Evolutionary conservation across 2,797 vertebrate genomes (phyloP).

Genomic region (Bradypus variegatus): DNA sequence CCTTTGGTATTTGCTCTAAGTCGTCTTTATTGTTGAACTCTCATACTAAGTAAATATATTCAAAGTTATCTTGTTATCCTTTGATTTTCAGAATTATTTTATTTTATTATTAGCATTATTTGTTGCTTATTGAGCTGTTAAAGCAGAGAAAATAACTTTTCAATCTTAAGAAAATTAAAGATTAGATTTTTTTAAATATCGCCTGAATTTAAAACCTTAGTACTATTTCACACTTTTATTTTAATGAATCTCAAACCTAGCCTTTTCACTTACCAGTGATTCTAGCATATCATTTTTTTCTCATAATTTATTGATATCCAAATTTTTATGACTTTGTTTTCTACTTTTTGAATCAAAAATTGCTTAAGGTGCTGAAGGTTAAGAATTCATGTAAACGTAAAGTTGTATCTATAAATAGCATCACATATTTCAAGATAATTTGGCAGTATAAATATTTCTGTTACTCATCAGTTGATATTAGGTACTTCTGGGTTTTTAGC

Average conservation of each 20-base stretch:
- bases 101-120: slow-evolving; percentile 24
- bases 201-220: slow-evolving; percentile 26
- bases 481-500: slow-evolving; percentile 2
- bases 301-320: background rate
- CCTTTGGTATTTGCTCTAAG: background rate
- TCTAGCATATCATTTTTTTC: background rate
- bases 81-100: slow-evolving; percentile 8
- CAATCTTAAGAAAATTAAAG: slow-evolving; percentile 18
- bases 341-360: slow-evolving; percentile 45
- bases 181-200: background rate
- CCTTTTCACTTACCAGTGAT: background rate
- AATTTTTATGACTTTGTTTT: slow-evolving; percentile 24
- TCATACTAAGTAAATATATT: slow-evolving; percentile 8
- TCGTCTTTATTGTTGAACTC: slow-evolving; percentile 31
- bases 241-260: slow-evolving; percentile 17
- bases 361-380: slow-evolving; percentile 8
- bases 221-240: slow-evolving; percentile 40
- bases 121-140: background rate
- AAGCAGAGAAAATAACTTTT: slow-evolving; percentile 28
- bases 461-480: slow-evolving; percentile 7
- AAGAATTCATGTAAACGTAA: slow-evolving; percentile 37
- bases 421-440: slow-evolving; percentile 39
- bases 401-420: slow-evolving; percentile 15
- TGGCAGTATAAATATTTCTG: slow-evolving; percentile 18
- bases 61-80: slow-evolving; percentile 30